Conservation (phyloP, 1,140 invertebrate genomes). For the Mactra quadrangularis region DNA sequence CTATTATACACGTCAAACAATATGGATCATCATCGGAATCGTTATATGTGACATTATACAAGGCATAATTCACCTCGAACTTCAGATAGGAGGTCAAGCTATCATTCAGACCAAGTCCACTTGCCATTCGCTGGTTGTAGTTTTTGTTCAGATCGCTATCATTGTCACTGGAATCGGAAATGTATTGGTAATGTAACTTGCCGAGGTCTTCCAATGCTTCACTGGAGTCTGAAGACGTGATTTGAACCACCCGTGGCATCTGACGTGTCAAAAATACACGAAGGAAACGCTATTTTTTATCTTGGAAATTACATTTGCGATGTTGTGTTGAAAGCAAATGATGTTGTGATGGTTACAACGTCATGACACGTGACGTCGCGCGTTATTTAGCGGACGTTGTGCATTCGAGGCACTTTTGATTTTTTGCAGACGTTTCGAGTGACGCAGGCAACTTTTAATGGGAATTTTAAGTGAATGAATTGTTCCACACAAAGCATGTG, state of each 20-base stretch:
- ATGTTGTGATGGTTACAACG: not conserved
- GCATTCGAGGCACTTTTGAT: too few species aligned
- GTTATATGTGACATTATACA: constrained; percentile 31
- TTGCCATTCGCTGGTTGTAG: constrained; percentile 12
- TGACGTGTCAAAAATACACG: not conserved
- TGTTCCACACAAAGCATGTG: too few species aligned
- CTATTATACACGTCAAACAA: constrained; percentile 25
- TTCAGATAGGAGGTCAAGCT: not conserved
- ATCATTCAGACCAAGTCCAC: not conserved
- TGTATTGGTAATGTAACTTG: not conserved
- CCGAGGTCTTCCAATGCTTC: not conserved
- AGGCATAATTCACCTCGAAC: constrained; percentile 25
- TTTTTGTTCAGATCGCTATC: constrained; percentile 3
- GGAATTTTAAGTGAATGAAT: too few species aligned
- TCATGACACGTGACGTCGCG: not conserved
- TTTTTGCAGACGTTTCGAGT: too few species aligned
- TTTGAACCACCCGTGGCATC: constrained; percentile 44
- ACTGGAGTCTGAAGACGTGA: not conserved
- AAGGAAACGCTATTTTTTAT: too few species aligned
- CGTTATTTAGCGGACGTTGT: not conserved
- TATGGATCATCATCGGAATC: constrained; percentile 30
- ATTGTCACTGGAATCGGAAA: not conserved
- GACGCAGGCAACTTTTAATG: too few species aligned
- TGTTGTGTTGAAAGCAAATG: too few species aligned
- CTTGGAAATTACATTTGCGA: too few species aligned